A percentile compares a stretch with the other conserved stretches of the same genome.
Evolutionary conservation across 1,140 invertebrate species (phyloP).

Genomic region (Drosophila gunungcola): DNA sequence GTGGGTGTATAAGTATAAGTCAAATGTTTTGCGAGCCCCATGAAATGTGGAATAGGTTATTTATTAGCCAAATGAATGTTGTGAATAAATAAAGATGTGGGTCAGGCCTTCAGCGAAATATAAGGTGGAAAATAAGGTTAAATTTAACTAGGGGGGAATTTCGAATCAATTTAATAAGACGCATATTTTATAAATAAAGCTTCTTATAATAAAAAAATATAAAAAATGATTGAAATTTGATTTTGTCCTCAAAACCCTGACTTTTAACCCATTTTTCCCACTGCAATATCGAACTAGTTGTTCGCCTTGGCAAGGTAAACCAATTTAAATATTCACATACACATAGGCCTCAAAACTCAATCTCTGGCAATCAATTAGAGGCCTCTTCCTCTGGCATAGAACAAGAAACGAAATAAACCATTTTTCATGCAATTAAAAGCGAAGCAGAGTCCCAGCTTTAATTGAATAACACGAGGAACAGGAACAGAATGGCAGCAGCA

Average conservation of each 20-base stretch:
- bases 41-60: slow-evolving; percentile 39
- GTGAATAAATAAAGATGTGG: slow-evolving; percentile 25
- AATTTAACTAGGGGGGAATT: neutral
- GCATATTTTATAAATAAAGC: too few species aligned
- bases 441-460: slow-evolving; percentile 54
- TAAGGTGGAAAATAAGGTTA: slow-evolving; percentile 10
- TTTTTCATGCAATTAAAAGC: slow-evolving; percentile 74
- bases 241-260: too few species aligned
- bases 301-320: slow-evolving; percentile 16
- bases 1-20: slow-evolving; percentile 34
- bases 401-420: slow-evolving; percentile 38
- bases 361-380: slow-evolving; percentile 38
- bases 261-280: neutral
- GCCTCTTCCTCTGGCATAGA: slow-evolving; percentile 10
- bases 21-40: slow-evolving; percentile 27
- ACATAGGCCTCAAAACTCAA: slow-evolving; percentile 16
- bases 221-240: too few species aligned
- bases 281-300: neutral
- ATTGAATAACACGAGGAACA: slow-evolving; percentile 71
- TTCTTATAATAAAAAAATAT: too few species aligned
- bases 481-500: slow-evolving; percentile 2
- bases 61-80: slow-evolving; percentile 27
- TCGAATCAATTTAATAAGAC: neutral
- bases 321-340: slow-evolving; percentile 24
- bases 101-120: slow-evolving; percentile 19